Evolutionary conservation across 1,140 invertebrate genomes (phyloP), one percentile per base, ranked within the genome.

Genomic region (Nasonia vitripennis): DNA sequence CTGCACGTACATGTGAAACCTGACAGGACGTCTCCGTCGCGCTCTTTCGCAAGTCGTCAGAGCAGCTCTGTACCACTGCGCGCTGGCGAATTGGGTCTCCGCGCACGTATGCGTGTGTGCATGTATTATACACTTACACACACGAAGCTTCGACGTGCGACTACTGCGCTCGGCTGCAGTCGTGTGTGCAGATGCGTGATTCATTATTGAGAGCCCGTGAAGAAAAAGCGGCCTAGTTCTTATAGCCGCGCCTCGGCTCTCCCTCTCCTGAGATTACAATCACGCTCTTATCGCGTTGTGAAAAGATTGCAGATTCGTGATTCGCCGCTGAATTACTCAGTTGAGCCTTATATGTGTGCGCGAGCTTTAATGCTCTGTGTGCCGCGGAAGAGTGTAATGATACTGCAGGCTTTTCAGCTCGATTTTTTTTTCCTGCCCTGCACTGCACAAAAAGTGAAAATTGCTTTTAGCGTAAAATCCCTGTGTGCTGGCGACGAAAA

Each of bases 271-370:
- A 79, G 78, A 79, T 79, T 79, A 67, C 78, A 51, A 79, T 79
- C 78, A 17, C 48, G 45, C 14, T 31, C 68, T 34, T 62, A 34
- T 71, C 68, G 68, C 68, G 68, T 31, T 12, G n/a, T 79, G 78
- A 79, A 79, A 79, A 67, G 78, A 75, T 75, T 62, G 78, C 51
- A 67, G 78, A 79, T 79, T 67, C 78, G 27, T 62, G 78, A 79
- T 78, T 78, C 14, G 45, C 14, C 7, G 23, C 6, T 78, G 45
- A 78, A 78, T 78, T 48, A 78, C 55, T 51, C 23, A 78, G 75
- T 9, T 9, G 17, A n/a, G 23, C 20, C 7, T 34, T 9, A n/a
- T 71, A 17, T 31, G 68, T 5, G 68, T 34, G 73, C 7, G 34
- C 27, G 27, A 27, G 27, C 27, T 27, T 62, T 62, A 62, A 62